These are phyloP conservation scores for Chironomus tepperi DNA, from an alignment of 1,140 invertebrate genomes.

Conservation along the genomic window DNA sequence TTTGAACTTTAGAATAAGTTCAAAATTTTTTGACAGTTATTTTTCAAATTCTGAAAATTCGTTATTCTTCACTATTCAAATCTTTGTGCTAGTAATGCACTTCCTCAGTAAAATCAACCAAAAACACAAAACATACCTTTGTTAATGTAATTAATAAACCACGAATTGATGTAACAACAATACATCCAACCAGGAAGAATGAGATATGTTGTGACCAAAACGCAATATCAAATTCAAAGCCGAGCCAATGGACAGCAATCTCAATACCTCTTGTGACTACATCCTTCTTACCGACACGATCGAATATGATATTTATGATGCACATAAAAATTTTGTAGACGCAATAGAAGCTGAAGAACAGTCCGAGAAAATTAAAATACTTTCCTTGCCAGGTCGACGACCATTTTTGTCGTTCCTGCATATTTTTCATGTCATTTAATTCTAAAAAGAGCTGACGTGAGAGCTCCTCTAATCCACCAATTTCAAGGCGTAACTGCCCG, in stretches of 20 bases:
- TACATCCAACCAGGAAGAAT: slow-evolving; percentile 94
- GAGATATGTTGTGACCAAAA: slow-evolving; percentile 99
- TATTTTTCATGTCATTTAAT: slow-evolving; percentile 86
- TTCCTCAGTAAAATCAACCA: no score
- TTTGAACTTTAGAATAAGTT: no score
- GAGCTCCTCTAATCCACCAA: slow-evolving; percentile 80
- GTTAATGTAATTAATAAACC: slow-evolving; percentile 93
- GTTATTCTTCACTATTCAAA: no score
- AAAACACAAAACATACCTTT: slow-evolving; percentile 56
- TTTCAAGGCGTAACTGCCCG: slow-evolving; percentile 75
- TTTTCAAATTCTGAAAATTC: no score
- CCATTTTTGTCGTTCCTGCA: slow-evolving; percentile 89
- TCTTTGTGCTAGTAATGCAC: no score
- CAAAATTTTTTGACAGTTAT: no score
- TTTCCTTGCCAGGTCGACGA: slow-evolving; percentile 94
- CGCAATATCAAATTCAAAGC: slow-evolving; percentile 89
- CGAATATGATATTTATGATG: slow-evolving; percentile 97
- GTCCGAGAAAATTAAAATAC: slow-evolving; percentile 98
- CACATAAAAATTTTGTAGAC: slow-evolving; percentile 99
- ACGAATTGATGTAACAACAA: slow-evolving; percentile 95
- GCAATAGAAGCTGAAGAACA: slow-evolving; percentile 98
- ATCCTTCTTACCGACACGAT: slow-evolving; percentile 96
- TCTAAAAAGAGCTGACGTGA: slow-evolving; percentile 92
- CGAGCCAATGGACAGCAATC: slow-evolving; percentile 95
- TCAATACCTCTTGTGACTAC: slow-evolving; percentile 95